Evolutionary conservation across 1,140 invertebrate genomes (phyloP), one percentile per base, ranked within the genome.

Genomic region (Pseudomyrmex sp.): DNA sequence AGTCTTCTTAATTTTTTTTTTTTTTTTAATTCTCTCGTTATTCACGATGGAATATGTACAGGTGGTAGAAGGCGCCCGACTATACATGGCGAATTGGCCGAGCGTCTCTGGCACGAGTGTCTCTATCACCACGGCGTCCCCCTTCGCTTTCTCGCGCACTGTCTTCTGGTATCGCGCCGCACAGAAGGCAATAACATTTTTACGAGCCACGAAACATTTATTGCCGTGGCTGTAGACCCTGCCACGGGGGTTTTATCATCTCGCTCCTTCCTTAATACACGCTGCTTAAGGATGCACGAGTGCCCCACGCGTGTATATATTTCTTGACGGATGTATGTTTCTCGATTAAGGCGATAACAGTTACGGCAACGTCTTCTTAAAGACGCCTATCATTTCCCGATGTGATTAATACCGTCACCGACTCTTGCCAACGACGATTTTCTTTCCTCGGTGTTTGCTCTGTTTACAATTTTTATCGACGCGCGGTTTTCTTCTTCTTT

Each of bases 141-240:
- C 52, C 20, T 52, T 83, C 44, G 20, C 65, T 84, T 85, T 85
- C 35, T 35, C 79, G 77, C 84, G 82, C 65, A 58, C 73, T 86
- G 85, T 89, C 85, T 84, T 84, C 70, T 68, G 88, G 74, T 88
- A 91, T 85, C 84, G 66, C 83, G 76, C 68, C 87, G 88, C 85
- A 87, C 87, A 89, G 88, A 90, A 91, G 84, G 92, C 88, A 92
- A 93, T 93, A 93, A 93, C 91, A 88, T 92, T 93, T 94, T 93
- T 93, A 94, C 92, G 93, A 93, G 92, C 92, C 90, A 92, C 93
- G 91, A 93, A 93, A 93, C 92, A 94, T 93, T 94, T 94, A 94
- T 94, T 93, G 91, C 92, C 89, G 35, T 7, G 85, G 89, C 91
- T 88, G 75, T 85, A 86, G 65, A 52, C 35, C 35, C 85, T 82